Percentiles rank a stretch among this genome's conserved stretches.
Conservation (phyloP, 2,888 invertebrate genomes). For the Clunio marinus region DNA sequence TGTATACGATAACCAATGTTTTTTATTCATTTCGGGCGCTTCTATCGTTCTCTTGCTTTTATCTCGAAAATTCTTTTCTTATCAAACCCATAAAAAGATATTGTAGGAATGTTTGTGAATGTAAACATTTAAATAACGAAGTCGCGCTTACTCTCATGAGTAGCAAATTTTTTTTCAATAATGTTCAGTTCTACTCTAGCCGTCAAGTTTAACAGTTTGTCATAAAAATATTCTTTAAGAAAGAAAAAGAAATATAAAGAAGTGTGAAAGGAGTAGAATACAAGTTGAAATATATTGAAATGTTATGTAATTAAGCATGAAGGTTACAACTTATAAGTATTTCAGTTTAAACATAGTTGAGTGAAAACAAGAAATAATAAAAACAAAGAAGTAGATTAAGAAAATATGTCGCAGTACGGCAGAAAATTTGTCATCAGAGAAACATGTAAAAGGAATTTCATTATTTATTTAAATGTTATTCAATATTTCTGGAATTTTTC, state of each 20-base stretch:
- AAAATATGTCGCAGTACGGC: constrained; percentile 9
- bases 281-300: no score
- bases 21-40: no score
- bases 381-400: no score
- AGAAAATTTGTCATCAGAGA: neutral
- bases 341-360: neutral
- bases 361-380: neutral
- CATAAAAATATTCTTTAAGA: neutral
- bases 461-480: neutral
- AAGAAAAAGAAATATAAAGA: neutral
- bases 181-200: neutral
- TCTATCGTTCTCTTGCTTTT: neutral
- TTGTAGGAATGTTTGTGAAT: neutral
- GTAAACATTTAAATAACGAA: neutral
- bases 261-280: no score
- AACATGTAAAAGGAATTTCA: neutral
- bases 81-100: neutral
- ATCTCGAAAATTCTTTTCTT: neutral
- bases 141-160: neutral
- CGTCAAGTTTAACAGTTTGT: neutral
- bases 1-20: no score
- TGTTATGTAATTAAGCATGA: neutral
- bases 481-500: no score
- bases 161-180: neutral
- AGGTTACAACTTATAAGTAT: neutral